Evolutionary conservation across 2,113 vertebrate species (phyloP).

Genomic region (Percina caprodes): DNA sequence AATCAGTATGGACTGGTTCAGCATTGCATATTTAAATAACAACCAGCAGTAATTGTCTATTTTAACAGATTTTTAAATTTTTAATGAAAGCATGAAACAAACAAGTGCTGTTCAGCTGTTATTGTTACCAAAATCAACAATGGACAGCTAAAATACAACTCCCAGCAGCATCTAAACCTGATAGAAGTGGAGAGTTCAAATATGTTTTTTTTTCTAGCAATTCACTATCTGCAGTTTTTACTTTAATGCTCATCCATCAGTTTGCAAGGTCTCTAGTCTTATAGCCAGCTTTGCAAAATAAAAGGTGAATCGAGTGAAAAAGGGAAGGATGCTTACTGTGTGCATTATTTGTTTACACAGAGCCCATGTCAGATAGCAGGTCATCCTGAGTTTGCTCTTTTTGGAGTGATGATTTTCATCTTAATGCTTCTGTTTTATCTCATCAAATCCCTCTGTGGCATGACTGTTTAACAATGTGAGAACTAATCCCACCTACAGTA

Average conservation of each 20-base stretch:
- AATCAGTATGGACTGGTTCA: slow-evolving; percentile 10
- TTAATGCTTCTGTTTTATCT: slow-evolving; percentile 31
- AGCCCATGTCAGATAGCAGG: slow-evolving; percentile 29
- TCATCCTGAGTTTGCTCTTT: slow-evolving; percentile 28
- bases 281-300: slow-evolving; percentile 50
- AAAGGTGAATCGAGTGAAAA: slow-evolving; percentile 37
- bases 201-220: slow-evolving; percentile 14
- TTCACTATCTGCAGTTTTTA: slow-evolving; percentile 27
- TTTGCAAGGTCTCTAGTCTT: slow-evolving; percentile 41
- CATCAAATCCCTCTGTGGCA: slow-evolving; percentile 31
- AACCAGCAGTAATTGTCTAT: slow-evolving; percentile 1
- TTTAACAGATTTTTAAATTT: not conserved
- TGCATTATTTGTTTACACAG: slow-evolving; percentile 49
- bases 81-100: slow-evolving; percentile 14
- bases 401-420: slow-evolving; percentile 44
- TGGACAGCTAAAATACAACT: not conserved
- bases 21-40: not conserved
- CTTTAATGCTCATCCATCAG: slow-evolving; percentile 18
- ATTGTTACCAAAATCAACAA: not conserved
- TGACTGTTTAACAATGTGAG: slow-evolving; percentile 16
- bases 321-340: slow-evolving; percentile 33
- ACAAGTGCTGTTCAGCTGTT: slow-evolving; percentile 6
- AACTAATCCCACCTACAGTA: slow-evolving; percentile 32
- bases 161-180: not conserved
- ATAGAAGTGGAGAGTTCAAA: not conserved